Evolutionary conservation across 2,113 vertebrate genomes (phyloP), one percentile per base, ranked within the genome.

Genomic region (Sprattus sprattus): DNA sequence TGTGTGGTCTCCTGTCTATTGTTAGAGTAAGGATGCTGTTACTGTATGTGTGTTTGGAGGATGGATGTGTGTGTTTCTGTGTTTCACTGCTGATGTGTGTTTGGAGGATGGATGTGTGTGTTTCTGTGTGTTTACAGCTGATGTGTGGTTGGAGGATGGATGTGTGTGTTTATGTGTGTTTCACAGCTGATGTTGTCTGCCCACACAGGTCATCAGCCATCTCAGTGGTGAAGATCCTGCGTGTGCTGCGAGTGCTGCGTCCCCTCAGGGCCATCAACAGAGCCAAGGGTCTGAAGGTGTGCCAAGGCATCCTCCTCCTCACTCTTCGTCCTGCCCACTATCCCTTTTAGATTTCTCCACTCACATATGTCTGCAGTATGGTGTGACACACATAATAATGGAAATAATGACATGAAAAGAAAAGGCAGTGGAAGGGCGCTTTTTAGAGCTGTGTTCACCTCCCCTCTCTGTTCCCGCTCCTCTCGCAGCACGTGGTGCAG

Each of bases 211-310:
- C 98, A n/a, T 99, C 98, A 4, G 98, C 98, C 91, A 99, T 99
- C 93, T 99, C 98, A 0, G 98, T 99, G 8, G 98, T 99, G 94
- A 99, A 99, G 95, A 99, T 99, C 89, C 95, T 99, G 84, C 95
- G 98, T 91, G 98, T 99, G 50, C 93, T 99, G 81, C 95, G 98
- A 89, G 98, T 99, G 50, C 94, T 99, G 91, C 95, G 98, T 85
- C 98, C 98, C 4, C 95, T 99, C 90, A 96, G 98, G 92, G 98
- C 98, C 82, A 99, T 99, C 92, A 99, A 99, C 94, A 95, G 98
- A 95, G 98, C 98, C 45, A 99, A 99, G 95, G 98, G 98, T 93
- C 97, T 99, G 52, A 99, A 99, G 97, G 98, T 99, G 15, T 10
- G 22, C 75, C 25, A 20, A 32, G 85, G 45, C 86, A 81, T 10